Evolutionary conservation across 53 echinoderm and acorn worm genomes (phyloP).

Genomic region (Zoroaster sp.): DNA sequence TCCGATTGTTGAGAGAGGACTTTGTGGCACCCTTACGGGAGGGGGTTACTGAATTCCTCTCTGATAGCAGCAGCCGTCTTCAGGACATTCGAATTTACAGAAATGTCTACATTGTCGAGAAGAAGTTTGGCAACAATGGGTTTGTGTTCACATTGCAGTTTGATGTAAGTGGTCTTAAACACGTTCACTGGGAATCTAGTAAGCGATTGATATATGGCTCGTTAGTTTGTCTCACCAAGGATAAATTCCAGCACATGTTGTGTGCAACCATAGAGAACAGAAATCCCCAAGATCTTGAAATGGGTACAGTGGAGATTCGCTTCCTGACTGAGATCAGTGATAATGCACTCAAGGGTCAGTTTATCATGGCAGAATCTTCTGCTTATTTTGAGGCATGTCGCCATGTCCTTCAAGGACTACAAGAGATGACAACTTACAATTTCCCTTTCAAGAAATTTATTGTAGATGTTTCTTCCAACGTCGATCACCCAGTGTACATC

Average conservation of each 20-base stretch:
- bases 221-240: conserved; percentile 70
- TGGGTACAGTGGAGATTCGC: conserved; percentile 55
- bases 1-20: conserved; percentile 83
- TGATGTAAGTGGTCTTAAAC: conserved; percentile 11
- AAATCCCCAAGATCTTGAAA: conserved; percentile 44
- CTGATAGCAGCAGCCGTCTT: background rate
- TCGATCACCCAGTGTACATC: conserved; percentile 66
- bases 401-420: conserved; percentile 74
- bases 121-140: background rate
- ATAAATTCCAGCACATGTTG: conserved; percentile 65
- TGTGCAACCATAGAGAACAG: conserved; percentile 86
- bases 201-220: conserved; percentile 83
- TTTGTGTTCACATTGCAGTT: conserved; percentile 52
- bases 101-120: conserved; percentile 9
- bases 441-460: conserved; percentile 77
- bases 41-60: conserved; percentile 66
- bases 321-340: conserved; percentile 13
- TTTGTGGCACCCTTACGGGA: conserved; percentile 76
- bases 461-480: conserved; percentile 35
- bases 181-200: conserved; percentile 71
- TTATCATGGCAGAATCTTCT: conserved; percentile 86
- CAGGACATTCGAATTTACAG: conserved; percentile 56
- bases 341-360: background rate
- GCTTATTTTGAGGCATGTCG: conserved; percentile 94
- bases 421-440: conserved; percentile 51